Percentiles rank a stretch among this genome's conserved stretches.
Conservation (phyloP, 2,888 invertebrate species). For the Lysandra bellargus region DNA sequence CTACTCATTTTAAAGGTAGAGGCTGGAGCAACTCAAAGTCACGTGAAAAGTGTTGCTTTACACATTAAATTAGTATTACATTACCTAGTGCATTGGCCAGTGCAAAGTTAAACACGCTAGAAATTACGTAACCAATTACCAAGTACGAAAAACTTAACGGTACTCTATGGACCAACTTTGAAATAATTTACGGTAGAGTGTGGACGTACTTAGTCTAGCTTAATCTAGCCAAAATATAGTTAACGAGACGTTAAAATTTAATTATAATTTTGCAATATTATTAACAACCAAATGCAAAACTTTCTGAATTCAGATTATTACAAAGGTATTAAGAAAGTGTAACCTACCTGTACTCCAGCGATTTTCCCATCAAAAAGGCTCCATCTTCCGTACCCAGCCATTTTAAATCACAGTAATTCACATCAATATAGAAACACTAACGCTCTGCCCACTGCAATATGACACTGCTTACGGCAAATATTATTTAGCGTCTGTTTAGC, state of each 20-base stretch:
- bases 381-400: constrained; percentile 68
- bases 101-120: neutral
- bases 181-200: too few species aligned
- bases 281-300: too few species aligned
- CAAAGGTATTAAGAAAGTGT: neutral
- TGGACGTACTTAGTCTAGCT: too few species aligned
- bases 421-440: constrained; percentile 39
- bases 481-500: constrained; percentile 77
- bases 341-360: constrained; percentile 65
- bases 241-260: too few species aligned
- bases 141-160: too few species aligned
- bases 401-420: constrained; percentile 45
- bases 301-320: neutral
- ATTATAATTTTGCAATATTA: too few species aligned
- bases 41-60: neutral
- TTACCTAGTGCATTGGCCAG: neutral
- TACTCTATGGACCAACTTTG: too few species aligned
- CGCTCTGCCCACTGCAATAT: constrained; percentile 53
- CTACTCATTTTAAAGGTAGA: too few species aligned
- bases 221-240: too few species aligned
- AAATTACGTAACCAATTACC: neutral
- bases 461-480: constrained; percentile 61
- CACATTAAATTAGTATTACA: neutral
- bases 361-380: constrained; percentile 63
- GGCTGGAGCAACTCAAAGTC: too few species aligned